These are phyloP conservation scores for Phyllostomus discolor DNA, from an alignment of 2,113 vertebrate species.

Conservation along the genomic window DNA sequence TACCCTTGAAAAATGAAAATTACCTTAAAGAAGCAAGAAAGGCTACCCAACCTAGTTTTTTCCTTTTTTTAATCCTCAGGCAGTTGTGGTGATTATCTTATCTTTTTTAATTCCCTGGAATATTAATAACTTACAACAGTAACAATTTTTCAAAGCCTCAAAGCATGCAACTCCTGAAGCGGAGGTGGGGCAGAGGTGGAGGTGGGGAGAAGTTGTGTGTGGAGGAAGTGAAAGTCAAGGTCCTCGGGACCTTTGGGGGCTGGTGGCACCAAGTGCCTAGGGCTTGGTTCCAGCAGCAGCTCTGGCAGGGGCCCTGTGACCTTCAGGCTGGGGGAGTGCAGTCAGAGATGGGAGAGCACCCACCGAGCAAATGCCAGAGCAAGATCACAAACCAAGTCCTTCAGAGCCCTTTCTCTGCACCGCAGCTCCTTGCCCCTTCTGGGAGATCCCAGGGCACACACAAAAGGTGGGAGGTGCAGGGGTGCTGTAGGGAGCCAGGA, in stretches of 20 bases:
- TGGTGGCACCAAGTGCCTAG: no score
- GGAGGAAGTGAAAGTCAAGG: neutral
- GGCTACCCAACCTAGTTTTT: neutral
- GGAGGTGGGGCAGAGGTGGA: no score
- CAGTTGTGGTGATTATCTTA: neutral
- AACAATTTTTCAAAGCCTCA: neutral
- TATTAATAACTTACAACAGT: neutral
- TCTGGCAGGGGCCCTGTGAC: neutral
- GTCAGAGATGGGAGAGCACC: no score
- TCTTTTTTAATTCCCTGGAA: neutral
- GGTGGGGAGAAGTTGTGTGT: no score
- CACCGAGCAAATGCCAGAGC: no score
- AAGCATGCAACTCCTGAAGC: neutral
- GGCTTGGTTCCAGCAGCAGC: neutral
- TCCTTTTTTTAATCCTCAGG: neutral
- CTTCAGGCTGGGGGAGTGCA: neutral
- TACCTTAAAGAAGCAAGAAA: neutral
- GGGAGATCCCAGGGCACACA: neutral
- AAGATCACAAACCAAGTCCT: neutral
- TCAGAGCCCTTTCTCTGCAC: neutral
- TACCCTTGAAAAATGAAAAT: neutral
- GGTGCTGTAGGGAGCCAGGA: no score
- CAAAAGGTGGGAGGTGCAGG: neutral
- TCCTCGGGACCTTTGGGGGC: no score
- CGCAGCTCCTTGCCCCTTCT: rapidly evolving